Evolutionary conservation across 2,113 vertebrate species (phyloP).

Genomic region (Puma concolor): DNA sequence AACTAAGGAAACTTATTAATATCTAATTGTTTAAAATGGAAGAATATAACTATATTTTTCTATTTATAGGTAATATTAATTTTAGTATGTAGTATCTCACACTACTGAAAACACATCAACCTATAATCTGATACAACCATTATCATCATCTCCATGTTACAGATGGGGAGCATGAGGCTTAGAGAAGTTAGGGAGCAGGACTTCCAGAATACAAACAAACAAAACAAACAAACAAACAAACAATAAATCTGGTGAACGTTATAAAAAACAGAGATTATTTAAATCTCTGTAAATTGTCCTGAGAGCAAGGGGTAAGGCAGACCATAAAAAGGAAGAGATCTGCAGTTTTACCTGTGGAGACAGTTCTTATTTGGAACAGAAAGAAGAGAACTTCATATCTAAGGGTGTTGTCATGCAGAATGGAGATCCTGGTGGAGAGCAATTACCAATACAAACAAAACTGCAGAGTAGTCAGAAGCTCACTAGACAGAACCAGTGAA

Average conservation of each 20-base stretch:
- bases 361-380: not conserved
- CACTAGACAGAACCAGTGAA: not conserved
- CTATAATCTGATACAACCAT: not conserved
- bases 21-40: not conserved
- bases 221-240: not conserved
- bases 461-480: not conserved
- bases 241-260: not conserved
- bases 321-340: not conserved
- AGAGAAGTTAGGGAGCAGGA: not conserved
- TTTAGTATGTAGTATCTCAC: not conserved
- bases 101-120: not conserved
- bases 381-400: not conserved
- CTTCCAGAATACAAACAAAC: not conserved
- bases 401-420: not conserved
- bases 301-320: not conserved
- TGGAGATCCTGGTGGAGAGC: not conserved
- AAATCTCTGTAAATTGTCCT: not conserved
- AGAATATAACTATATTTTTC: not conserved
- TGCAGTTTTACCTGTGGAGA: not conserved
- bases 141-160: not conserved
- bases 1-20: not conserved
- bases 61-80: not conserved
- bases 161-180: not conserved
- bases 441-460: not conserved
- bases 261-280: not conserved